Evolutionary conservation across 2,888 invertebrate species (phyloP), one percentile per base, ranked within the genome.

Genomic region (Pharmacophagus antenor): DNA sequence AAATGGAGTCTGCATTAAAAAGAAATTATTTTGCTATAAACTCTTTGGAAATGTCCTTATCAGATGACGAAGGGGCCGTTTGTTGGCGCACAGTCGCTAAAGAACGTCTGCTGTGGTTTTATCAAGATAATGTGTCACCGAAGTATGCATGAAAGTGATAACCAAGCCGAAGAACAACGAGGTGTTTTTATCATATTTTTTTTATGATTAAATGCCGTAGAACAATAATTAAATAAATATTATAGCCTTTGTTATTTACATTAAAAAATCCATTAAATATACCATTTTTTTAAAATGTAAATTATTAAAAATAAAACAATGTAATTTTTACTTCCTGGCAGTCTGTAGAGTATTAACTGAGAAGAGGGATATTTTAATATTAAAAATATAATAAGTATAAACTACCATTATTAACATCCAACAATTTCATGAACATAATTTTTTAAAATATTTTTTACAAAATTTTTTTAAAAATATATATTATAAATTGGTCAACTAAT

Each of bases 101-200:
- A 80, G 80, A 80, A 60, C 77, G 75, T 79, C 67, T 83, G 84
- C 68, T 73, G 71, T 67, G 83, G 84, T 85, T 72, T 71, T 82
- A 87, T 87, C 87, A 74, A 74, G 76, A 80, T 79, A 49, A 74
- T 73, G 68, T 80, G 81, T 80, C 81, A 72, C 79, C 77, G 69
- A 82, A 86, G 84, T 81, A 75, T 76, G 81, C 74, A 72, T 65
- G 73, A 74, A 77, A 76, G 76, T 76, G 79, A 76, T 77, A 70
- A 69, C 72, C 71, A 68, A 74, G 23, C 46, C 37, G 6, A 17
- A 50, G 54, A 57, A 53, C 53, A 55, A 61, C 62, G 61, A 42
- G 25, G 20, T 15, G 37, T 37, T 10, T 37, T 37, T n/a, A n/a
- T n/a, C 37, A n/a, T 1, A 15, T 37, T 37, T 37, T 27, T 8